Percentiles rank a stretch among this genome's conserved stretches.
Conservation (phyloP, 2,113 vertebrate genomes). For the Centropristis striata region DNA sequence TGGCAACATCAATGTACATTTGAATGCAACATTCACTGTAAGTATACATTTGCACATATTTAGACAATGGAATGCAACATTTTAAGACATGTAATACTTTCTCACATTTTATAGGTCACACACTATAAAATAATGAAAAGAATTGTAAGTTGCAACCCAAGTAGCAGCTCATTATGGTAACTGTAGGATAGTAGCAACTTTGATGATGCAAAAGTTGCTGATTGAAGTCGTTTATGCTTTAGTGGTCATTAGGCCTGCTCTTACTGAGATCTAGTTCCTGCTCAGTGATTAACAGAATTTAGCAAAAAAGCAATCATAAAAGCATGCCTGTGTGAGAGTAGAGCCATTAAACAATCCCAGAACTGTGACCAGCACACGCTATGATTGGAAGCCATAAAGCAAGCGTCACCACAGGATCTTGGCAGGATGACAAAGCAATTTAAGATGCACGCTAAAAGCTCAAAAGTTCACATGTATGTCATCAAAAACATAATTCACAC, state of each 20-base stretch:
- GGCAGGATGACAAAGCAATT: neutral
- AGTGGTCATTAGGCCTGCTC: neutral
- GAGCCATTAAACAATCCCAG: neutral
- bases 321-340: neutral
- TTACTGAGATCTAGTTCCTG: neutral
- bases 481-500: conserved; percentile 1
- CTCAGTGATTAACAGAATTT: neutral
- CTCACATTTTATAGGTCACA: neutral
- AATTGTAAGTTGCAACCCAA: neutral
- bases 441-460: neutral
- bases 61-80: too few species aligned
- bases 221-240: neutral
- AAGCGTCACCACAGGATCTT: neutral
- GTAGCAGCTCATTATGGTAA: neutral
- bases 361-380: neutral
- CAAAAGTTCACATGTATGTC: neutral
- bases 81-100: neutral
- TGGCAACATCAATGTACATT: too few species aligned
- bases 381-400: neutral
- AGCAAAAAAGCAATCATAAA: neutral
- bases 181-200: neutral
- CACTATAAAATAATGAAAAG: neutral
- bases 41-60: too few species aligned
- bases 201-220: neutral
- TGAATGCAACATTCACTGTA: too few species aligned